Percentiles rank a stretch among this genome's conserved stretches.
phyloP scores from a whole-genome alignment of 2,797 vertebrate genomes.

The Synanceia verrucosa region DNA sequence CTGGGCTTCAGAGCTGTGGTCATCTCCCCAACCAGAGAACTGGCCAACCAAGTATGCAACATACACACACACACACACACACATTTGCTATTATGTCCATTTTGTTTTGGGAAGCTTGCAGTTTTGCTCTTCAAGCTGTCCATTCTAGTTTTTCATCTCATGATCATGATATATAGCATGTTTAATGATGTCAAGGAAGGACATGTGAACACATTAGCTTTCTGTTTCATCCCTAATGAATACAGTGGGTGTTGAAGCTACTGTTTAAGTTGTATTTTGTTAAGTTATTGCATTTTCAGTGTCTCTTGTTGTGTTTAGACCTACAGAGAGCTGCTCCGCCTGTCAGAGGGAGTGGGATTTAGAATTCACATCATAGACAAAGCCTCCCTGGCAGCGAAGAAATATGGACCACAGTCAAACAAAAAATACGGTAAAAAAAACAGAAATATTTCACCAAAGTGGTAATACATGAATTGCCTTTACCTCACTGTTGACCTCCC shows the following conservation, averaged over 20 bases:
- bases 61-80: not conserved
- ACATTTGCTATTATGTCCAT: not conserved
- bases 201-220: not conserved
- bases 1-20: slow-evolving; percentile 93
- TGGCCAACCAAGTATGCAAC: slow-evolving; percentile 91
- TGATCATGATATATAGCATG: not conserved
- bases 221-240: not conserved
- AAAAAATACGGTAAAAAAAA: slow-evolving; percentile 91
- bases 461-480: not conserved
- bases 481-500: not conserved
- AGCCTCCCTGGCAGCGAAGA: slow-evolving; percentile 90
- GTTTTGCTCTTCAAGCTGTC: not conserved
- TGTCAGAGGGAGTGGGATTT: slow-evolving; percentile 93
- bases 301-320: slow-evolving; percentile 81
- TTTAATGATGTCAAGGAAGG: not conserved
- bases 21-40: slow-evolving; percentile 94
- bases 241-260: not conserved
- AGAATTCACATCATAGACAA: slow-evolving; percentile 96
- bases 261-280: not conserved
- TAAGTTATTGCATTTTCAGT: not conserved
- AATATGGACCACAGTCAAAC: slow-evolving; percentile 91
- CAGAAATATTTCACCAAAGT: not conserved
- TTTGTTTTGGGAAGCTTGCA: not conserved
- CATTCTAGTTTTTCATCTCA: not conserved
- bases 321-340: slow-evolving; percentile 91